Evolutionary conservation across 2,888 invertebrate genomes (phyloP).

Genomic region (Autographa pulchrina): DNA sequence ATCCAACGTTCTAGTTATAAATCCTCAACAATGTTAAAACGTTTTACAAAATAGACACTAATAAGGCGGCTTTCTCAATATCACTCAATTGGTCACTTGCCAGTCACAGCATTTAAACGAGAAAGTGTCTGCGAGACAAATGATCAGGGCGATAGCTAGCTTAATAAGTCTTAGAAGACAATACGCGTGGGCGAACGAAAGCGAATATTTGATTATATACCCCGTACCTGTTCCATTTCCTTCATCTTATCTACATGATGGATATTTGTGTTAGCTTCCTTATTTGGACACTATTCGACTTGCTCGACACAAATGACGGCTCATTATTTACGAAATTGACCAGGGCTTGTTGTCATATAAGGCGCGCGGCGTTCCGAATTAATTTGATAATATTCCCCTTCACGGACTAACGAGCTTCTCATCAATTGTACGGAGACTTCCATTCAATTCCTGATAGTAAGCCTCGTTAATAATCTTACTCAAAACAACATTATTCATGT

Average conservation of each 20-base stretch:
- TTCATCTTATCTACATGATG: slow-evolving; percentile 55
- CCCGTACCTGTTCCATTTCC: slow-evolving; percentile 50
- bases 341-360: slow-evolving; percentile 1
- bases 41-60: slow-evolving; percentile 39
- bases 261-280: slow-evolving; percentile 57
- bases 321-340: slow-evolving; percentile 7
- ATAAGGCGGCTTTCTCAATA: slow-evolving; percentile 63
- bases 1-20: slow-evolving; percentile 11
- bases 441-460: slow-evolving; percentile 47
- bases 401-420: slow-evolving; percentile 16
- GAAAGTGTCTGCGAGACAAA: slow-evolving; percentile 78
- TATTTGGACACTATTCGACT: slow-evolving; percentile 51
- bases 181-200: slow-evolving; percentile 80
- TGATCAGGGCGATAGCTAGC: slow-evolving; percentile 66
- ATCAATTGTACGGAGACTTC: slow-evolving; percentile 39
- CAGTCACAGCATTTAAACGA: slow-evolving; percentile 66
- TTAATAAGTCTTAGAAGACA: slow-evolving; percentile 73
- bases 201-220: slow-evolving; percentile 75
- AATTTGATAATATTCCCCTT: slow-evolving; percentile 10
- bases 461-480: slow-evolving; percentile 57
- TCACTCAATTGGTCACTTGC: slow-evolving; percentile 71
- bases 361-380: background rate
- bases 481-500: slow-evolving; percentile 63
- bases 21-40: slow-evolving; percentile 20
- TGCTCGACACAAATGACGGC: slow-evolving; percentile 24